A percentile compares a stretch with the other conserved stretches of the same genome.
Conservation (phyloP, 2,888 invertebrate genomes). For the Fragum sueziense region DNA sequence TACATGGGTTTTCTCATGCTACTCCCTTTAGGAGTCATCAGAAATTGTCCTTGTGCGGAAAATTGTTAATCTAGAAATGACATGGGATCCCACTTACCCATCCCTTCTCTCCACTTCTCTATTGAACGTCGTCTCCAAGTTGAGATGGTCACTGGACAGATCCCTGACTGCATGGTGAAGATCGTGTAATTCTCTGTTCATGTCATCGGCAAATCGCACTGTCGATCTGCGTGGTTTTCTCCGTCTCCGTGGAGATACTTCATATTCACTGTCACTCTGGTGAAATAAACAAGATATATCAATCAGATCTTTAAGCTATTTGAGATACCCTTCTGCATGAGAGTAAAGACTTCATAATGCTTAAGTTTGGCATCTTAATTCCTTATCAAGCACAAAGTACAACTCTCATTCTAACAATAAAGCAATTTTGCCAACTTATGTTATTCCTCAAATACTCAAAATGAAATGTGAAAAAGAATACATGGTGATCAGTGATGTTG, state of each 20-base stretch:
- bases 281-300: neutral
- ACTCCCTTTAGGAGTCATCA: neutral
- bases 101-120: conserved; percentile 76
- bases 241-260: conserved; percentile 64
- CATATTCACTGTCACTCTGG: conserved; percentile 75
- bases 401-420: too few species aligned
- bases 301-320: too few species aligned
- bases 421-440: too few species aligned
- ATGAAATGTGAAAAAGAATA: too few species aligned
- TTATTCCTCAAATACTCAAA: too few species aligned
- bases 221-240: conserved; percentile 67
- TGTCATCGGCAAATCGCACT: conserved; percentile 78
- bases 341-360: too few species aligned
- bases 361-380: too few species aligned
- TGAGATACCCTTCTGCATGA: too few species aligned
- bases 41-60: neutral
- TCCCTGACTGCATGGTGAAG: conserved; percentile 79
- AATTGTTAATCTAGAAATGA: neutral
- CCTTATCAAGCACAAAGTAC: too few species aligned
- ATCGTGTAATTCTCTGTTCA: conserved; percentile 74
- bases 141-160: conserved; percentile 77
- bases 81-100: conserved; percentile 59
- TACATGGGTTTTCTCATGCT: neutral
- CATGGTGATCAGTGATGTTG: too few species aligned
- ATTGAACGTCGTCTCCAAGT: conserved; percentile 75